These are phyloP conservation scores for Scytalopus superciliaris DNA, from an alignment of 2,113 vertebrate species.

Conservation along the genomic window DNA sequence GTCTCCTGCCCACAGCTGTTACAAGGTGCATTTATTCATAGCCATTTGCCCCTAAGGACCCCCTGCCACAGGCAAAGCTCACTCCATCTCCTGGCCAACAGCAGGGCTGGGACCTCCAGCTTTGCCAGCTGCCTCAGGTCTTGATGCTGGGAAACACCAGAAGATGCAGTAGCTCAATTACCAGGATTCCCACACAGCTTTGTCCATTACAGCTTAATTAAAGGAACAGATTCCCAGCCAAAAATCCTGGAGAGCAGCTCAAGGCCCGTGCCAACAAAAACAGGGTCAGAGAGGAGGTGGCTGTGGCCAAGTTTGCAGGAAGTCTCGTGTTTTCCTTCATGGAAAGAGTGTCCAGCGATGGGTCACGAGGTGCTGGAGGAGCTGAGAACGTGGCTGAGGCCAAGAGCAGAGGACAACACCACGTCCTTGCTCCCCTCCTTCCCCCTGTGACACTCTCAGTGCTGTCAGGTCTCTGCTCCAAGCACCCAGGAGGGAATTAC, in stretches of 20 bases:
- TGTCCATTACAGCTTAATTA: not conserved
- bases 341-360: rapidly evolving
- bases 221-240: not conserved
- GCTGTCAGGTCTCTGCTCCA: not conserved
- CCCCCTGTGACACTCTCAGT: rapidly evolving
- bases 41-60: not conserved
- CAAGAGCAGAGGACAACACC: not conserved
- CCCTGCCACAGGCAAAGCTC: not conserved
- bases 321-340: not conserved
- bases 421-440: rapidly evolving
- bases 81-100: not conserved
- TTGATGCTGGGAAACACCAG: not conserved
- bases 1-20: too few species aligned
- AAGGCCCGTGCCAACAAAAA: not conserved
- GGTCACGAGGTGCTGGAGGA: not conserved
- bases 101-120: not conserved
- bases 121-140: not conserved
- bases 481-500: not conserved
- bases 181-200: not conserved
- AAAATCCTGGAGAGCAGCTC: not conserved
- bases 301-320: not conserved
- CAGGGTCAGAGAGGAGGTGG: not conserved
- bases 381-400: not conserved
- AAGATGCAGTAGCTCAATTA: not conserved
- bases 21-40: not conserved